phyloP scores from a whole-genome alignment of 2,888 invertebrate genomes.

The Calameuta idolon region DNA sequence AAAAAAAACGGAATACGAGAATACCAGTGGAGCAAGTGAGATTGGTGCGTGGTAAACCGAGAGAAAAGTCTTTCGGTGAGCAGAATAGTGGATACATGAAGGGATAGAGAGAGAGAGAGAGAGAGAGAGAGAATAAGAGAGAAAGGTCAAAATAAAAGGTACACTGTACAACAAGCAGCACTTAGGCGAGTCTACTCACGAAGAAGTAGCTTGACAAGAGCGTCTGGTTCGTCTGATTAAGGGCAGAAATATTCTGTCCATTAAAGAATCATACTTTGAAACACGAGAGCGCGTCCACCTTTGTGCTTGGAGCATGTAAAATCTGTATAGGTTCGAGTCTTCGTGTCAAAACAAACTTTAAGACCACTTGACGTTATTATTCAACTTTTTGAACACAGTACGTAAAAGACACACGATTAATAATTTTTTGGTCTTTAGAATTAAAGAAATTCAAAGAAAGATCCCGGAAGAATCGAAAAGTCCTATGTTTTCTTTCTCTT shows the following conservation, averaged over 20 bases:
- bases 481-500: too few relatives aligned
- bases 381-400: too few relatives aligned
- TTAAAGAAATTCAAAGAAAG: too few relatives aligned
- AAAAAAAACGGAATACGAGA: slow-evolving; percentile 7
- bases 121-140: slow-evolving; percentile 13
- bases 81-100: not conserved
- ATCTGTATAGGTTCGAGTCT: not conserved
- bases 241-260: slow-evolving; percentile 36
- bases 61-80: not conserved
- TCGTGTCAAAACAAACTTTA: not conserved
- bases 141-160: slow-evolving; percentile 39
- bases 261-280: slow-evolving; percentile 30
- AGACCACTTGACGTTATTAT: not conserved
- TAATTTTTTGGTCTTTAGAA: too few relatives aligned
- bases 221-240: slow-evolving; percentile 37
- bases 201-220: slow-evolving; percentile 16
- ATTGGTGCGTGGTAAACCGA: not conserved
- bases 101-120: slow-evolving; percentile 14
- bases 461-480: too few relatives aligned
- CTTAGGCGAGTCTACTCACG: slow-evolving; percentile 35
- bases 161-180: slow-evolving; percentile 44
- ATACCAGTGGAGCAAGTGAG: not conserved
- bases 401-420: too few relatives aligned
- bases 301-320: not conserved
- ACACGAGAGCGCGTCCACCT: not conserved